Conservation (phyloP, 1,140 invertebrate genomes). For the Scaptomyza pallida region DNA sequence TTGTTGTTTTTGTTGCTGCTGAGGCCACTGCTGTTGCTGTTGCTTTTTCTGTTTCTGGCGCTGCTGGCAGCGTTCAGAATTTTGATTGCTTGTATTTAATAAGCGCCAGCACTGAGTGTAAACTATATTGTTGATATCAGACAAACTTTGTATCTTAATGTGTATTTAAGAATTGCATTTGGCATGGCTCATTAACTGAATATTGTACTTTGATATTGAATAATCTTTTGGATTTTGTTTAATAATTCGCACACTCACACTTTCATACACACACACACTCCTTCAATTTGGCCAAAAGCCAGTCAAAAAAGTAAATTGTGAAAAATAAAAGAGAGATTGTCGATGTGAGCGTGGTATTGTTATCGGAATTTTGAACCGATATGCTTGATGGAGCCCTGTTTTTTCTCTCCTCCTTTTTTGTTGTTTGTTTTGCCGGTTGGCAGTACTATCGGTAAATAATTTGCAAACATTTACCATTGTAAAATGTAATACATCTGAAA, state of each 20-base stretch:
- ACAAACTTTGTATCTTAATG: background rate
- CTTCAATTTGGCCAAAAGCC: slow-evolving; percentile 54
- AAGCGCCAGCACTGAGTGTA: background rate
- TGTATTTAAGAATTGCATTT: slow-evolving; percentile 12
- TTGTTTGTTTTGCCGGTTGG: slow-evolving; percentile 10
- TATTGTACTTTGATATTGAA: slow-evolving; percentile 48
- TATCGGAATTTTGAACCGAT: slow-evolving; percentile 34
- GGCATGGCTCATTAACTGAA: slow-evolving; percentile 16
- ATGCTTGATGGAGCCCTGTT: slow-evolving; percentile 15
- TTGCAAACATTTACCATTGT: background rate
- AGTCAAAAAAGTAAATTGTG: slow-evolving; percentile 53
- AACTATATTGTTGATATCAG: background rate
- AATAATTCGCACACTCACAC: slow-evolving; percentile 35
- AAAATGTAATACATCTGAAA: no score
- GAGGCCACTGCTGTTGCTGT: slow-evolving; percentile 13
- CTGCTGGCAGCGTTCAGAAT: slow-evolving; percentile 25
- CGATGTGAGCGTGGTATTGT: slow-evolving; percentile 32
- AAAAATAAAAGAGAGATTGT: slow-evolving; percentile 49
- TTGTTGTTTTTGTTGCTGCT: slow-evolving; percentile 6
- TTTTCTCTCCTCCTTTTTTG: background rate
- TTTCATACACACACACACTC: slow-evolving; percentile 18
- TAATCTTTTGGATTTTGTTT: slow-evolving; percentile 52
- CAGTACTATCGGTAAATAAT: slow-evolving; percentile 9
- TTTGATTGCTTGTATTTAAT: background rate
- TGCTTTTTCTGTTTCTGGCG: slow-evolving; percentile 16